Percentiles rank a stretch among this genome's conserved stretches.
phyloP scores from a whole-genome alignment of 1,140 invertebrate genomes.

The Phymorhynchus buccinoides region DNA sequence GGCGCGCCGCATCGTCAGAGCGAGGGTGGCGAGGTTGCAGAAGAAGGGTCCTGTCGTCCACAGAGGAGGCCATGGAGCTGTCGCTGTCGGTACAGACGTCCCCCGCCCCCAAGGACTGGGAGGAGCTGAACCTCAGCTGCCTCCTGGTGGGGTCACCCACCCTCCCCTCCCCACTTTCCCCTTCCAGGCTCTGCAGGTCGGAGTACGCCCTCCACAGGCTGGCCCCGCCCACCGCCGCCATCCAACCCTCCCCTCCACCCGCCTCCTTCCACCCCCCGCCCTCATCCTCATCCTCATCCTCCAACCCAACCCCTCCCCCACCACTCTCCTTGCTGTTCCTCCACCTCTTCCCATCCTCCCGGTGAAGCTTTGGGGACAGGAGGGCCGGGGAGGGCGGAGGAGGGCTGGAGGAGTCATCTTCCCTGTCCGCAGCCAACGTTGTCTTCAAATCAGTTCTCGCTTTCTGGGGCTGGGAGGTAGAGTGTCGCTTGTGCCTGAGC shows the following conservation, averaged over 20 bases:
- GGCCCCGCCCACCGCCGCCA: constrained; percentile 15
- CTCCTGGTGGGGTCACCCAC: neutral
- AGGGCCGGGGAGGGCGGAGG: neutral
- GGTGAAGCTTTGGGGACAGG: constrained; percentile 14
- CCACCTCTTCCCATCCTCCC: neutral
- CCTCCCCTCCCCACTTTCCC: neutral
- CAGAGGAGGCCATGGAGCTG: neutral
- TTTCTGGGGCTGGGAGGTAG: neutral
- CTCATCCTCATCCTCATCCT: neutral
- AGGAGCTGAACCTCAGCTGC: neutral
- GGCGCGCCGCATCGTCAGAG: neutral
- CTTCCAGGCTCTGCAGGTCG: constrained; percentile 6
- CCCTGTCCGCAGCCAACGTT: neutral
- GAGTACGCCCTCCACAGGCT: constrained; percentile 30
- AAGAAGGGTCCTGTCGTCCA: neutral
- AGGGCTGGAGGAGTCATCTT: neutral
- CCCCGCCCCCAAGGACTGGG: neutral
- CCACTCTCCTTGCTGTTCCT: neutral
- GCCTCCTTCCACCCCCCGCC: constrained; percentile 26
- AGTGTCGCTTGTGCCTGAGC: neutral
- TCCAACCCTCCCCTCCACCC: constrained; percentile 11
- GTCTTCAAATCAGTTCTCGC: neutral
- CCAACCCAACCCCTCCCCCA: neutral
- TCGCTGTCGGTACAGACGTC: constrained; percentile 3
- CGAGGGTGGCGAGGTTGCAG: neutral